Base-by-base conservation (phyloP, 2,888 invertebrate genomes). In the Mystacides longicornis region DNA sequence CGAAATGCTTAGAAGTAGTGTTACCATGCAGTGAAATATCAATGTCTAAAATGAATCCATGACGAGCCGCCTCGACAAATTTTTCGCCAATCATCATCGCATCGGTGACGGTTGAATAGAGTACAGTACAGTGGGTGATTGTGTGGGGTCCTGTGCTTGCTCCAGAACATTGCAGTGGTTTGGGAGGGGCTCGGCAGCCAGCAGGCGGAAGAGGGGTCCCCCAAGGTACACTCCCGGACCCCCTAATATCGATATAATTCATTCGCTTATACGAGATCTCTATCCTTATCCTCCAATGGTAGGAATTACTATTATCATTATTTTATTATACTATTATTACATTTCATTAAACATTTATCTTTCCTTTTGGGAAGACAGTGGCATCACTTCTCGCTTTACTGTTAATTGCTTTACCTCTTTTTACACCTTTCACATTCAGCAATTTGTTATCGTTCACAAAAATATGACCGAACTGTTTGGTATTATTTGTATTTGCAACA, bases 21-120 rank as follows among this genome's bases (percentile, higher is more conserved):
- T n/a, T n/a, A n/a, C n/a, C n/a, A n/a, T n/a, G n/a, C n/a, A n/a
- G n/a, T n/a, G n/a, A n/a, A n/a, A n/a, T n/a, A n/a, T n/a, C n/a
- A n/a, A n/a, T n/a, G n/a, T n/a, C n/a, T n/a, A 37, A 37, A n/a
- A 37, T 37, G 16, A 27, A 7, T 27, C 37, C 7, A 37, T 3
- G n/a, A 51, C 51, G 51, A 51, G 43, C 2, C 45, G 43, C 43
- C 51, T 19, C 2, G 16, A 21, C 18, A 22, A 18, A n/a, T 33
- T 33, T 42, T 23, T 51, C 51, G 51, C 42, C 37, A 51, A 51
- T 51, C 51, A 37, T 37, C n/a, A n/a, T n/a, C n/a, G n/a, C n/a
- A n/a, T n/a, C 37, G 37, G 3, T 14, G 37, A 7, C 14, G 37
- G 37, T 37, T 37, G 37, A 37, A 37, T 37, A 37, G 37, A 37